Base-by-base conservation (phyloP, 1,140 invertebrate genomes). In the Colletes gigas region DNA sequence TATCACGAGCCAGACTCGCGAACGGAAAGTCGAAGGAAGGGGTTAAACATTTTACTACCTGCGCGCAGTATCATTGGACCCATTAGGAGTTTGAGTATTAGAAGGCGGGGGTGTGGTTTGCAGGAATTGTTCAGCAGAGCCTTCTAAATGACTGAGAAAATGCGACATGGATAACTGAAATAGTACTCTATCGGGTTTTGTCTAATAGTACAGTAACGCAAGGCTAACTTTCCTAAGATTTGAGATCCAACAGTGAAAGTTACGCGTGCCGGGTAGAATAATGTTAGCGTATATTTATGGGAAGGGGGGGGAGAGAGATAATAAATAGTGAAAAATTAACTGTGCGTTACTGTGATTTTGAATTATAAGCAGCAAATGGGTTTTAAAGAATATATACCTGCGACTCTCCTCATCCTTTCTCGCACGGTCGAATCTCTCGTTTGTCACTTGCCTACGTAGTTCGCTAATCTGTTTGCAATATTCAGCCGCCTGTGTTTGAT, bases 391-490 rank as follows among this genome's bases (percentile, higher is more conserved):
- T 59, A 74, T 12, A 65, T 90, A 92, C 92, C 92, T 91, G 84
- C 91, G 80, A 84, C 69, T 89, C 63, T 93, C 90, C 68, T 93
- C 92, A 2, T 92, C 89, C 74, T 91, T 89, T 69, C 84, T 87
- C 0, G 91, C 91, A 10, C 90, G 85, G 76, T 93, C 89, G 83
- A 94, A 95, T 69, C 93, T 91, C 88, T 95, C 94, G 67, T 95
- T 94, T 4, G 94, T 94, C 5, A 95, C 91, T 85, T 95, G 93
- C 78, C 94, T 90, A 66, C 94, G 93, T 39, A 95, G 92, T 50
- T 94, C 93, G 44, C 89, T 93, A 63, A 95, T 93, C 88, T 95
- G 94, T 70, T 94, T 92, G 52, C 90, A 93, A 55, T 94, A 94
- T 47, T 94, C 94, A 17, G 93, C 90, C n/a, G 94, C 92, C 85